Conservation (phyloP, 2,888 invertebrate genomes). For the Cybosia mesomella region DNA sequence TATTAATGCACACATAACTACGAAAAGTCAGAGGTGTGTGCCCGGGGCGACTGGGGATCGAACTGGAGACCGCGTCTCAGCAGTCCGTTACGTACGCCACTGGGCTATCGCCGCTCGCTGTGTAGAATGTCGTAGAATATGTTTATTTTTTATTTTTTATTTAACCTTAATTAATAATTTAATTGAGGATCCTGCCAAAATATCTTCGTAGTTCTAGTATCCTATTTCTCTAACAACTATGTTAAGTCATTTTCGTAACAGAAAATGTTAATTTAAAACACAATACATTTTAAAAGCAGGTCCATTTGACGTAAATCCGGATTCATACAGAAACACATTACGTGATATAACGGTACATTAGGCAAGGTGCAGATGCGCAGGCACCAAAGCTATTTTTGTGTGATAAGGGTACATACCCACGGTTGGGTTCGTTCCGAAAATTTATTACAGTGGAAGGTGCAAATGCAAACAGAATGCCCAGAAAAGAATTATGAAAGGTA, state of each 20-base stretch:
- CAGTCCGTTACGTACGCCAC: too few relatives aligned
- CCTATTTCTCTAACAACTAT: too few relatives aligned
- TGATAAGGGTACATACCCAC: conserved; percentile 59
- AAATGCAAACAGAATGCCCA: conserved; percentile 39
- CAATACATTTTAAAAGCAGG: neutral
- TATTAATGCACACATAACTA: too few relatives aligned
- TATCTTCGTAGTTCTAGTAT: too few relatives aligned
- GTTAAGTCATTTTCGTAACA: neutral
- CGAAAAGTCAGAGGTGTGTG: too few relatives aligned
- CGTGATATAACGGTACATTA: conserved; percentile 59
- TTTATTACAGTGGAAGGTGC: conserved; percentile 50
- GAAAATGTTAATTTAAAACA: neutral
- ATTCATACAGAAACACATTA: conserved; percentile 58
- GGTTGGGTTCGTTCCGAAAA: conserved; percentile 49
- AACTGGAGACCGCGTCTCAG: too few relatives aligned
- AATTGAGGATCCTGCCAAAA: too few relatives aligned
- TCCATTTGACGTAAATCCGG: conserved; percentile 27
- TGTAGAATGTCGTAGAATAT: too few relatives aligned
- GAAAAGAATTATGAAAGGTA: conserved; percentile 42
- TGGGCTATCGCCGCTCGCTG: too few relatives aligned
- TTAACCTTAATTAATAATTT: too few relatives aligned
- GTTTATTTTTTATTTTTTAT: too few relatives aligned
- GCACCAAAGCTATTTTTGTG: conserved; percentile 51
- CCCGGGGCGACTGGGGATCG: too few relatives aligned
- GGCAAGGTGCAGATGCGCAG: conserved; percentile 61